Evolutionary conservation across 2,888 invertebrate species (phyloP).

Genomic region (Leptopilina myrica): DNA sequence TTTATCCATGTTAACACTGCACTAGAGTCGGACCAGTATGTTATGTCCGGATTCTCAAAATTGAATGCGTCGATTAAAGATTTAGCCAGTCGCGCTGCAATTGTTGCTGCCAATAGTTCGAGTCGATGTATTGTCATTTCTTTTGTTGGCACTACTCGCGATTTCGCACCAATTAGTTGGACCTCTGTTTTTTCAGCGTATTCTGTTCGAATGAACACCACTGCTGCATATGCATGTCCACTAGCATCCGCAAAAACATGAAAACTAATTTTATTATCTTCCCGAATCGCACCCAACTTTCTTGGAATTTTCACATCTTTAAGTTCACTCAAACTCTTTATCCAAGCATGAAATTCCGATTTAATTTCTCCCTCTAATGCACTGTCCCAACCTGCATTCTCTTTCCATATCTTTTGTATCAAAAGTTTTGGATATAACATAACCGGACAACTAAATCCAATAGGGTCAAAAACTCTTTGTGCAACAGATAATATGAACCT

Average conservation of each 20-base stretch:
- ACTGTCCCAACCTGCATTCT: constrained; percentile 42
- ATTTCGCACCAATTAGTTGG: constrained; percentile 59
- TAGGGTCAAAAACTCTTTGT: constrained; percentile 49
- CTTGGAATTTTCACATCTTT: constrained; percentile 45
- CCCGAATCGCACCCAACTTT: constrained; percentile 42
- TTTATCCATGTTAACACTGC: constrained; percentile 62
- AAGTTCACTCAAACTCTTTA: constrained; percentile 50
- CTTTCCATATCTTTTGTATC: constrained; percentile 46
- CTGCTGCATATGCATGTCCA: constrained; percentile 57
- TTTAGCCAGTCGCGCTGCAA: constrained; percentile 57
- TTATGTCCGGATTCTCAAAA: constrained; percentile 41
- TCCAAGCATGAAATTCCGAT: constrained; percentile 50
- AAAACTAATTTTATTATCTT: constrained; percentile 43
- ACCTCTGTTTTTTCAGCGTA: constrained; percentile 50
- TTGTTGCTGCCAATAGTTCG: constrained; percentile 65
- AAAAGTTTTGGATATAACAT: constrained; percentile 47
- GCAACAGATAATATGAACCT: constrained; percentile 47
- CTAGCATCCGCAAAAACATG: constrained; percentile 63
- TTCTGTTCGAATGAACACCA: constrained; percentile 56
- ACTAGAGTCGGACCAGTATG: constrained; percentile 63
- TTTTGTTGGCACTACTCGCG: constrained; percentile 62
- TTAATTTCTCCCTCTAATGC: constrained; percentile 35
- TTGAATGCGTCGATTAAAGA: constrained; percentile 49
- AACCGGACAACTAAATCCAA: constrained; percentile 49
- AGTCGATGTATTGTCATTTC: constrained; percentile 63